Conservation (phyloP, 2,888 invertebrate species). For the Chrysolina americana region DNA sequence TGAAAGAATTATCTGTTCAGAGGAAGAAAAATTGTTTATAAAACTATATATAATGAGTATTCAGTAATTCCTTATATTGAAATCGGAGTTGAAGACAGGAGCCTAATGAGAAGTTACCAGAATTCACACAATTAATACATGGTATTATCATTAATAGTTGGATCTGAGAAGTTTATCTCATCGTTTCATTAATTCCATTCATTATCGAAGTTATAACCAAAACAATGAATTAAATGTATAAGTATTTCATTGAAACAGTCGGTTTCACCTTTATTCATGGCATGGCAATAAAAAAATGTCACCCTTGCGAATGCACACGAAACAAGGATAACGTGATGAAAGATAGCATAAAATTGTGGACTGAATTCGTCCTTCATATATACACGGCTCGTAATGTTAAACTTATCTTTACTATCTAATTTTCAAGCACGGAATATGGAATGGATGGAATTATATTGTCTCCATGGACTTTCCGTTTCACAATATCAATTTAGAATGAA, state of each 20-base stretch:
- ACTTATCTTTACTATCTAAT: slow-evolving; percentile 45
- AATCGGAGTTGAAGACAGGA: no score
- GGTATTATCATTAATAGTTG: no score
- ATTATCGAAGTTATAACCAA: no score
- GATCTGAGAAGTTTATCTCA: no score
- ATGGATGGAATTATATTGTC: slow-evolving; percentile 35
- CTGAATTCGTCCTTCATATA: slow-evolving; percentile 42
- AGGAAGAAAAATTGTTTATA: no score
- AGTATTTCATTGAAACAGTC: neutral
- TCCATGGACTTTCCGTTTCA: neutral
- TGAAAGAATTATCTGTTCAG: no score
- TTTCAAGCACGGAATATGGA: slow-evolving; percentile 46
- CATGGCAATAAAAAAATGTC: slow-evolving; percentile 38
- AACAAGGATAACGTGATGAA: slow-evolving; percentile 42
- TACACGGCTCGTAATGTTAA: slow-evolving; percentile 38
- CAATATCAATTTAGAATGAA: neutral
- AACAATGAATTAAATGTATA: neutral
- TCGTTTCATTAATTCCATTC: no score
- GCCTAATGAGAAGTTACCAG: no score
- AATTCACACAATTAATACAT: no score
- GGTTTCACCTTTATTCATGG: slow-evolving; percentile 10
- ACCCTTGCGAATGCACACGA: slow-evolving; percentile 44
- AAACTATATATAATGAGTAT: no score
- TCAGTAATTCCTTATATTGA: no score
- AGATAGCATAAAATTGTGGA: slow-evolving; percentile 45